phyloP scores from a whole-genome alignment of 2,797 vertebrate genomes.

The Fratercula arctica region DNA sequence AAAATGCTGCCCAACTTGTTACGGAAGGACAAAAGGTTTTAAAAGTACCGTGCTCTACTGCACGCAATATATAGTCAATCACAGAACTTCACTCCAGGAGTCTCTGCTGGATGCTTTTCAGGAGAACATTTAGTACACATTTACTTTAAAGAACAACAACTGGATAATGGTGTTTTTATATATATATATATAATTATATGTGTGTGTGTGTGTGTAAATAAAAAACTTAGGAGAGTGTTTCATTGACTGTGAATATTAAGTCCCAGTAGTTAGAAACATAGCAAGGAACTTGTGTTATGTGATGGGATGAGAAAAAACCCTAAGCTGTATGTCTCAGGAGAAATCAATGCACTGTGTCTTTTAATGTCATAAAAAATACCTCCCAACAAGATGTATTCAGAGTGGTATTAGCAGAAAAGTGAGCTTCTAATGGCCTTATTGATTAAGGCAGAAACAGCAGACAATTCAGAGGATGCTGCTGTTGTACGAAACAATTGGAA shows the following conservation, averaged over 20 bases:
- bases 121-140: background rate
- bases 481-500: background rate
- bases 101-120: background rate
- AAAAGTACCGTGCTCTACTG: background rate
- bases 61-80: background rate
- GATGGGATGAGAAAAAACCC: conserved; percentile 29
- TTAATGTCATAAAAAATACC: conserved; percentile 50
- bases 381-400: conserved; percentile 37
- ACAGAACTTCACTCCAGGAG: background rate
- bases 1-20: background rate
- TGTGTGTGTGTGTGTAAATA: background rate
- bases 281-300: background rate
- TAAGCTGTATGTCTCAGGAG: background rate
- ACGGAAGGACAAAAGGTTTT: background rate
- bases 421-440: conserved; percentile 66
- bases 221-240: background rate
- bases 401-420: conserved; percentile 41
- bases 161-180: background rate
- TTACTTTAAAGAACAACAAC: background rate
- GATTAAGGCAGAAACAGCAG: conserved; percentile 54
- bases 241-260: background rate
- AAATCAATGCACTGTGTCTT: conserved; percentile 59
- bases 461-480: conserved; percentile 28
- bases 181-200: no score
- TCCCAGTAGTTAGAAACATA: background rate